Evolutionary conservation across 92 coral and sea anemone species (phyloP), one percentile per base, ranked within the genome.

Genomic region (Plumapathes pennacea): DNA sequence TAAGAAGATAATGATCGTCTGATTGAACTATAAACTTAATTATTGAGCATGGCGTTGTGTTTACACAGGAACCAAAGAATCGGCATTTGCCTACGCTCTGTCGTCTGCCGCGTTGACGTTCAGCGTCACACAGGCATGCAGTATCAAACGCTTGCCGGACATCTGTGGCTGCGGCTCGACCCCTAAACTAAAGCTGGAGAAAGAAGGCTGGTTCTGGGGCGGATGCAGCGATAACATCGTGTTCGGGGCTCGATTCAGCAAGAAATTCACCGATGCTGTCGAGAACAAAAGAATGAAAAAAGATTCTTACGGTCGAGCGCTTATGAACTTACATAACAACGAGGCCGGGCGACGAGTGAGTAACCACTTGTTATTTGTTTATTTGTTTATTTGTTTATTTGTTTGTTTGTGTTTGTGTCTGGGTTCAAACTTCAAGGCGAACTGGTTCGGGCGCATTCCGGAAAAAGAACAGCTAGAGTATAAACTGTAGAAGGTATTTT

Each of bases 201-300:
- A 69, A 21, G 64, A 60, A 29, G 58, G 51, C 43, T 76, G 84
- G 77, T 21, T 56, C 20, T 94, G 96, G 92, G 99, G 90, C 14
- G 94, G 92, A 0, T 94, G 99, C 38, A 78, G 76, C 10, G 99
- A 94, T 37, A 94, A 94, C 34, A 82, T 94, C 8, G 96, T 90
- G 1, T 70, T 67, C 23, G 99, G 96, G 3, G 54, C 70, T 32
- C 45, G 89, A 21, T 94, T 88, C 49, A 84, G 94, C 57, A 77
- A 69, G 26, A 21, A 60, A 2, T 88, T 88, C 50, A 77, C 90
- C 10, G 90, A 74, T 32, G 66, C 81, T 12, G 71, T 69, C 13
- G 85, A 84, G 41, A 36, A 57, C 5, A 46, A 50, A 3, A 46
- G 64, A 12, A 82, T 69, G 56, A 61, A 52, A 9, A 26, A 36